Percentiles rank a stretch among this genome's conserved stretches.
Evolutionary conservation across 1,140 invertebrate genomes (phyloP).

Genomic region (Oryctes rhinoceros): DNA sequence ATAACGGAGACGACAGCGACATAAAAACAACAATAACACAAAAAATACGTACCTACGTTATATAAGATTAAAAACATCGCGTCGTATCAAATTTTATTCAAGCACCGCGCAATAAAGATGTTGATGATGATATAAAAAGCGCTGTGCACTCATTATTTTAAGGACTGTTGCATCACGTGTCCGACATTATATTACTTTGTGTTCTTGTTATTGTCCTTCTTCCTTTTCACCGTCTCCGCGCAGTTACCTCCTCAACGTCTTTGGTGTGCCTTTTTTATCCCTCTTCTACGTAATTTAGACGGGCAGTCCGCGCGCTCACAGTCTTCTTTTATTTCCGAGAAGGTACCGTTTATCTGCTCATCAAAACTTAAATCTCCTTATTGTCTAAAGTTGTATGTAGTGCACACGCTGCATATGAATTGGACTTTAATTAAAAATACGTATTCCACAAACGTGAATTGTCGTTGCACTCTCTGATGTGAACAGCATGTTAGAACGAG

Average conservation of each 20-base stretch:
- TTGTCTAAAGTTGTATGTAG: conserved; percentile 33
- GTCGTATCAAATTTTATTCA: conserved; percentile 30
- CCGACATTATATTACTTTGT: conserved; percentile 5
- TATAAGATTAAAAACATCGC: conserved; percentile 26
- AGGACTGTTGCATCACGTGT: conserved; percentile 35
- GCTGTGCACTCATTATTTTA: conserved; percentile 35
- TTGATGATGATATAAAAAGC: conserved; percentile 30
- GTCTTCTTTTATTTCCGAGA: conserved; percentile 34
- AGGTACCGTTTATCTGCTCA: conserved; percentile 39
- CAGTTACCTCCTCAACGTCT: not conserved
- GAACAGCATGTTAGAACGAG: not conserved
- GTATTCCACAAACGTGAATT: conserved; percentile 36
- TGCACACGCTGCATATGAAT: conserved; percentile 40
- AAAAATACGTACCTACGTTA: not conserved
- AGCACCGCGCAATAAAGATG: conserved; percentile 33
- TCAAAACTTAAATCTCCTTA: conserved; percentile 36
- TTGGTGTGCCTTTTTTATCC: conserved; percentile 15
- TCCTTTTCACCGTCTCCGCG: not conserved
- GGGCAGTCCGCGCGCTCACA: conserved; percentile 20
- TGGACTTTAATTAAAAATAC: conserved; percentile 38
- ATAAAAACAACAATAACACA: conserved; percentile 27
- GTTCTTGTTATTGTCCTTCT: conserved; percentile 13
- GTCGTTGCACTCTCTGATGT: conserved; percentile 2
- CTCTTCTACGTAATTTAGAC: conserved; percentile 17
- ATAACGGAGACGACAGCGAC: not conserved